phyloP scores from a whole-genome alignment of 2,113 vertebrate species.

The Eira barbara region DNA sequence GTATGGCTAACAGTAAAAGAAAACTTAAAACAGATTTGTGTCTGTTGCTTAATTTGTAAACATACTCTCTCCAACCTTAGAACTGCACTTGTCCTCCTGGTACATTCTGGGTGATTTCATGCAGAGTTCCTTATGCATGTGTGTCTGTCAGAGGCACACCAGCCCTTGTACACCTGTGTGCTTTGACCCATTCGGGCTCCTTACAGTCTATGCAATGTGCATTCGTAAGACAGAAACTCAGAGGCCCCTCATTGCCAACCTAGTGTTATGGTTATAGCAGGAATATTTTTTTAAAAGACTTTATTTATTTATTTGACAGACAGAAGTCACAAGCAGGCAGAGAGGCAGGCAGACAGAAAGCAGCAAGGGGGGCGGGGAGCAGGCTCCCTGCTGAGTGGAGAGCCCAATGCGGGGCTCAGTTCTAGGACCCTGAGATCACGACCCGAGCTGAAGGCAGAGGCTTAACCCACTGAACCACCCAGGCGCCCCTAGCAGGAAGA shows the following conservation, averaged over 20 bases:
- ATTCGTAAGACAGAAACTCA: background rate
- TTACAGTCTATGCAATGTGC: accelerated
- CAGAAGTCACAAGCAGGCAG: too few relatives aligned
- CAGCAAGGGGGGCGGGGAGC: accelerated
- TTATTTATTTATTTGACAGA: too few relatives aligned
- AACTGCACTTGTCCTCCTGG: background rate
- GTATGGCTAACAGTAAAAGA: background rate
- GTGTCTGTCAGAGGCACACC: background rate
- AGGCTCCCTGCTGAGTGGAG: too few relatives aligned
- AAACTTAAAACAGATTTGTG: background rate
- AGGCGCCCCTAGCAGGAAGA: background rate
- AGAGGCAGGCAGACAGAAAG: too few relatives aligned
- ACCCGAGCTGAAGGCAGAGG: too few relatives aligned
- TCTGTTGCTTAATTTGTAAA: background rate
- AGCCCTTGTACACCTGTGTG: too few relatives aligned
- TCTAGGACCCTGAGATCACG: too few relatives aligned
- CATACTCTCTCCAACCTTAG: background rate
- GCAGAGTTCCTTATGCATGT: too few relatives aligned
- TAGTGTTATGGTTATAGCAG: background rate
- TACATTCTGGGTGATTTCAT: background rate
- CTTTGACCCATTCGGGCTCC: background rate
- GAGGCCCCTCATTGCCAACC: background rate
- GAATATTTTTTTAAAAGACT: background rate
- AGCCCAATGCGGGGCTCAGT: too few relatives aligned
- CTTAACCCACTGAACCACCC: too few relatives aligned